Percentiles rank a stretch among this genome's conserved stretches.
These are phyloP conservation scores for Prietella phreatophila DNA, from an alignment of 2,113 vertebrate genomes.

Conservation along the genomic window DNA sequence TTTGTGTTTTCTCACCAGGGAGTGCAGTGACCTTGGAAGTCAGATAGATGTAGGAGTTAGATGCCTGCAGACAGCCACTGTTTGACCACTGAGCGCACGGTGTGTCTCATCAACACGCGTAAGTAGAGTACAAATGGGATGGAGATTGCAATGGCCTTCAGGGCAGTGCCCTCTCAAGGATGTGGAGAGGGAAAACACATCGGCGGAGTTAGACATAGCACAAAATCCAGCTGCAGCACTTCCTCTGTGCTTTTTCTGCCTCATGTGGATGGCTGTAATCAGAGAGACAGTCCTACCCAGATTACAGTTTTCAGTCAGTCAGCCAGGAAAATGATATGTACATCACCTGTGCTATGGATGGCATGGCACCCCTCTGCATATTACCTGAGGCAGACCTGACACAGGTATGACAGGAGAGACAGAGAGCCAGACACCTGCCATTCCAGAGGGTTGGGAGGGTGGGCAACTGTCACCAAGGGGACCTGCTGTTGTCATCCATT, in stretches of 20 bases:
- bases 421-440: constrained; percentile 70
- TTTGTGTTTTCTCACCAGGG: constrained; percentile 52
- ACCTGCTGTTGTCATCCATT: constrained; percentile 64
- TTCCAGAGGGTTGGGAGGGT: constrained; percentile 62
- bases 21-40: constrained; percentile 70
- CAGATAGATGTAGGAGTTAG: constrained; percentile 61
- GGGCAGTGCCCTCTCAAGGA: constrained; percentile 69
- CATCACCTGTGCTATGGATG: constrained; percentile 68
- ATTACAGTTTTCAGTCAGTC: constrained; percentile 84
- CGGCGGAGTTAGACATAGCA: constrained; percentile 70
- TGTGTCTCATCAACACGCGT: constrained; percentile 65
- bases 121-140: constrained; percentile 66
- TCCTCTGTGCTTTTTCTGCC: constrained; percentile 76
- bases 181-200: constrained; percentile 60
- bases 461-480: constrained; percentile 64
- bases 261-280: constrained; percentile 70
- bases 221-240: constrained; percentile 69
- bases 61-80: constrained; percentile 67
- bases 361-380: constrained; percentile 67
- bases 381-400: constrained; percentile 80
- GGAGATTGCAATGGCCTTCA: constrained; percentile 78
- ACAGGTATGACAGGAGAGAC: constrained; percentile 70
- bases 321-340: constrained; percentile 80
- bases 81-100: constrained; percentile 68
- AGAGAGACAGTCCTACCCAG: constrained; percentile 77